Evolutionary conservation across 2,113 vertebrate species (phyloP).

Genomic region (Orientallactaga bullata): DNA sequence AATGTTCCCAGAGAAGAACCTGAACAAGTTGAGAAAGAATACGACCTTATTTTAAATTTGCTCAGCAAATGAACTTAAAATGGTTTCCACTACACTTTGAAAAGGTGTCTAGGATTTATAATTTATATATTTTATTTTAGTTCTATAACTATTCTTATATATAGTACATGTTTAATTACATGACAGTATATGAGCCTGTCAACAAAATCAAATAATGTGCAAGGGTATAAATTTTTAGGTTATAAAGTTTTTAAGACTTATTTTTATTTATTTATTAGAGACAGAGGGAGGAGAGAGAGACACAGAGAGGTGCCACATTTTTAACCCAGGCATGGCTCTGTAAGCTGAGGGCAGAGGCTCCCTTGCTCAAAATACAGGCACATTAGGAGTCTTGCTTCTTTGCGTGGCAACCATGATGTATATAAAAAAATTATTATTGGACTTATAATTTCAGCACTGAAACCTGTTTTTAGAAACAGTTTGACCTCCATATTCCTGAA

Average conservation of each 20-base stretch:
- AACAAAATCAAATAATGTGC: neutral
- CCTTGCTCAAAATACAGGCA: neutral
- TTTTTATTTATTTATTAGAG: constrained; percentile 4
- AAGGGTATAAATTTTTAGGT: neutral
- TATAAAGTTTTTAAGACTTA: neutral
- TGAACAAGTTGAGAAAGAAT: constrained; percentile 10
- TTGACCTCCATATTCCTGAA: constrained; percentile 4
- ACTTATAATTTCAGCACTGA: neutral
- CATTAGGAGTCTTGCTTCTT: neutral
- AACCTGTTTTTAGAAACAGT: neutral
- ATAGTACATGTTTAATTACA: constrained; percentile 13
- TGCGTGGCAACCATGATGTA: neutral
- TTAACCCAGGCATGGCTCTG: neutral
- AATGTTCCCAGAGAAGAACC: constrained; percentile 46
- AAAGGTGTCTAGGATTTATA: neutral
- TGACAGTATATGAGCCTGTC: neutral
- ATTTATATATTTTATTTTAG: neutral
- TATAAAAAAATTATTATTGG: neutral
- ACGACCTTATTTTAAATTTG: neutral
- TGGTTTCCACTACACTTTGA: constrained; percentile 8
- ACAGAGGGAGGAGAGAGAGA: too few species aligned
- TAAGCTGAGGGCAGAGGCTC: neutral
- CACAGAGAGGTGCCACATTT: neutral
- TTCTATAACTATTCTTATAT: neutral
- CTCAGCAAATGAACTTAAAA: constrained; percentile 41